Base-by-base conservation (phyloP, 1,140 invertebrate species). In the Drosophila sulfurigaster region DNA sequence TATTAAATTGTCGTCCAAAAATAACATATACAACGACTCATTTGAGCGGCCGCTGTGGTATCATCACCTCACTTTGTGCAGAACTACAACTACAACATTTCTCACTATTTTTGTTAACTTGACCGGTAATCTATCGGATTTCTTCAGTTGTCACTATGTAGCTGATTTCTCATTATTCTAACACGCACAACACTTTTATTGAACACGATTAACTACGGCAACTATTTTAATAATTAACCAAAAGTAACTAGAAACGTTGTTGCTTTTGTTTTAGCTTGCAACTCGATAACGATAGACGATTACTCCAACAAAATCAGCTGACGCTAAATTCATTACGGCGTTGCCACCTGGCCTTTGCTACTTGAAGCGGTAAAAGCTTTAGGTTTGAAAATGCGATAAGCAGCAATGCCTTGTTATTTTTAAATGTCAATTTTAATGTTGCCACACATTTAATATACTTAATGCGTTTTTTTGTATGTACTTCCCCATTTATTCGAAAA, bases 1-100 rank as follows among this genome's bases (percentile, higher is more conserved):
- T 64, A 67, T 79, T 82, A 81, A 85, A 74, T 75, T 80, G 69
- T 90, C 81, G 80, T 79, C 86, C 86, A 82, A 90, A 89, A 82
- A 89, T 89, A 89, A 86, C 81, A 81, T 60, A 74, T 63, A 78
- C 89, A 75, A 75, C 70, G 79, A 74, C 65, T 79, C 81, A 88
- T 87, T 76, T 76, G 51, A 73, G 63, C 63, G 57, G 60, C 68
- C 60, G 52, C 66, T 57, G 56, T 70, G 25, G 65, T 60, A 75
- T 56, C 65, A 75, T 66, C 7, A 32, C 32, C 32, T 32, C 20
- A 25, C 20, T 25, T 25, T 62, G 56, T 74, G 71, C 57, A 62
- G 48, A 66, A 80, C 8, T 57, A 75, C 66, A 75, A 62, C 48
- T 74, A 69, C 20, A 68, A 59, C 57, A 38, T 68, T 56, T 48